Evolutionary conservation across 2,888 invertebrate species (phyloP), one percentile per base, ranked within the genome.

Genomic region (Sicus ferrugineus): DNA sequence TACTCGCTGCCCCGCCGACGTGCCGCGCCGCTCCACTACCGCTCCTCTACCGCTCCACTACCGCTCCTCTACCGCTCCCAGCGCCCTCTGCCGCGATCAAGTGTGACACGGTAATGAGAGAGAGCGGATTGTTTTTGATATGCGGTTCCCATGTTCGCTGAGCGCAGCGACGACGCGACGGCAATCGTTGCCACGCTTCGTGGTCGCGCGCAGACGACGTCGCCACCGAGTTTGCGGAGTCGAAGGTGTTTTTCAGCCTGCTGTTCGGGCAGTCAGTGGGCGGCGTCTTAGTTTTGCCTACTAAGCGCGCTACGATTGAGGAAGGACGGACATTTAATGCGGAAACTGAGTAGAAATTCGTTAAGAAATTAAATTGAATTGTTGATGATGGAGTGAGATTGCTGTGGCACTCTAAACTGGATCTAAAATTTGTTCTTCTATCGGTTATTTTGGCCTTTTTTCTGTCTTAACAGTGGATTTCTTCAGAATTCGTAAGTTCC

Each of bases 81-180:
- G 2, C 38, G 2, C 28, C n/a, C 61, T 23, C 26, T 23, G 65
- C 23, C 54, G 54, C 65, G 23, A 23, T 54, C 65, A 52, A 54
- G 65, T 65, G 46, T 65, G 52, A 38, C 59, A 59, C 16, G 16
- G 42, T 61, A 61, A 61, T 42, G 42, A 61, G 61, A 42, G 26
- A 61, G 61, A 26, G 38, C n/a, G n/a, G n/a, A n/a, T n/a, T 11
- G 42, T 42, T 61, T 61, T 61, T 42, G 26, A 21, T 38, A 42
- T 23, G 42, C 26, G 38, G 21, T 61, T 61, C n/a, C 30, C 56
- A 30, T 56, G 38, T 61, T 54, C 14, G 11, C 11, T 28, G 50
- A 5, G 19, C 50, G 50, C 50, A 23, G 14, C 50, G 64, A 16
- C 52, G 62, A 23, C 21, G 42, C 11, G 64, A 14, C 52, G 52